Conservation (phyloP, 2,888 invertebrate species). For the Loripinus fragilis region DNA sequence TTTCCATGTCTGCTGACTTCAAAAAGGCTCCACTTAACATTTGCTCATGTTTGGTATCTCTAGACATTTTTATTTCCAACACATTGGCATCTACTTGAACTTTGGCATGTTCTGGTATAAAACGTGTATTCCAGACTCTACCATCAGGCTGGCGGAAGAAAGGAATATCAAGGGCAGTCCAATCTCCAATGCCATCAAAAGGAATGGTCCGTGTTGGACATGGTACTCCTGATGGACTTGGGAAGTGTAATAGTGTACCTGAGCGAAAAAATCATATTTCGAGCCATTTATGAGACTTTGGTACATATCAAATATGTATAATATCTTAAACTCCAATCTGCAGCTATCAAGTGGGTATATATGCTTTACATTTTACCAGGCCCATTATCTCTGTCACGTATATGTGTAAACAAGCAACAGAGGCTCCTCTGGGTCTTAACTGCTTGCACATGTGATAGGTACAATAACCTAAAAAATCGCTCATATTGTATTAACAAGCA, state of each 20-base stretch:
- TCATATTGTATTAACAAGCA: too few species aligned
- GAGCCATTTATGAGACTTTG: too few species aligned
- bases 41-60: conserved; percentile 25
- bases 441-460: too few species aligned
- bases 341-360: too few species aligned
- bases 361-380: too few species aligned
- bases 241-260: conserved; percentile 46
- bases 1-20: conserved; percentile 26
- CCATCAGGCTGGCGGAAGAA: conserved; percentile 27
- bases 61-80: conserved; percentile 32
- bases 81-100: conserved; percentile 1
- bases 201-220: conserved; percentile 40
- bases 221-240: conserved; percentile 18
- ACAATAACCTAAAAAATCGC: too few species aligned
- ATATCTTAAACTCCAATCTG: too few species aligned
- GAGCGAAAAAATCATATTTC: too few species aligned
- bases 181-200: conserved; percentile 17
- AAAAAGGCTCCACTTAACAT: conserved; percentile 24
- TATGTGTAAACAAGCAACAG: too few species aligned
- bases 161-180: conserved; percentile 21
- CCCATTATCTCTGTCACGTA: too few species aligned
- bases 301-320: too few species aligned
- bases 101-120: conserved; percentile 20
- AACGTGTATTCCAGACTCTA: conserved; percentile 18
- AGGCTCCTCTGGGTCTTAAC: too few species aligned